A percentile compares a stretch with the other conserved stretches of the same genome.
These are phyloP conservation scores for Heteromyza rotundicornis DNA, from an alignment of 2,888 invertebrate species.

Conservation along the genomic window DNA sequence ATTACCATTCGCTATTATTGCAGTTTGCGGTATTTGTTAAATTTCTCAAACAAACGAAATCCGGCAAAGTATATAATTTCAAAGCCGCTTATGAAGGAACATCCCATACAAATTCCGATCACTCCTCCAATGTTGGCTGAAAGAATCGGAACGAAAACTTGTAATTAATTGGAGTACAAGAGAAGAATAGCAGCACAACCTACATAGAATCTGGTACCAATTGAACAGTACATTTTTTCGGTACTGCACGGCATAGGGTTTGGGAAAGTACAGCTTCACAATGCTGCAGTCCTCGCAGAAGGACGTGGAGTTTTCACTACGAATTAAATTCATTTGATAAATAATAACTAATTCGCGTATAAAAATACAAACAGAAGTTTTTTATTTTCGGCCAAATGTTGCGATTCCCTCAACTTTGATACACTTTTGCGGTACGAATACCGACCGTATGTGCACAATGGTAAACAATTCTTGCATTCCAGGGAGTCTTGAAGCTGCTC, in stretches of 20 bases:
- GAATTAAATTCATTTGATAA: no score
- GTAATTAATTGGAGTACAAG: no score
- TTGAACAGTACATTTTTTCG: constrained; percentile 41
- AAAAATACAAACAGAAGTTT: no score
- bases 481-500: constrained; percentile 31
- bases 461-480: constrained; percentile 43
- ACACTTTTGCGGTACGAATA: constrained; percentile 38
- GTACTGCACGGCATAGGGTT: constrained; percentile 35
- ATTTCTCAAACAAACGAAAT: constrained; percentile 34
- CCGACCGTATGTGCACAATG: constrained; percentile 42
- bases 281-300: constrained; percentile 26
- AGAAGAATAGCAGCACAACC: no score
- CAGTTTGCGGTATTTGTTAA: neutral
- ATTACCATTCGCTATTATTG: no score
- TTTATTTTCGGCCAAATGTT: neutral
- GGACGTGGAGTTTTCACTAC: constrained; percentile 21
- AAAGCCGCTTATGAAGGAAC: constrained; percentile 52
- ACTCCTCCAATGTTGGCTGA: constrained; percentile 54
- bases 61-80: constrained; percentile 51
- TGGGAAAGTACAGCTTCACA: constrained; percentile 38
- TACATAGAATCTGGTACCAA: constrained; percentile 53
- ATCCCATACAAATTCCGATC: constrained; percentile 54
- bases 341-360: no score
- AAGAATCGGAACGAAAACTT: constrained; percentile 8
- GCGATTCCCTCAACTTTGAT: constrained; percentile 14